These are phyloP conservation scores for Parambassis ranga DNA, from an alignment of 2,797 vertebrate species.

Conservation along the genomic window DNA sequence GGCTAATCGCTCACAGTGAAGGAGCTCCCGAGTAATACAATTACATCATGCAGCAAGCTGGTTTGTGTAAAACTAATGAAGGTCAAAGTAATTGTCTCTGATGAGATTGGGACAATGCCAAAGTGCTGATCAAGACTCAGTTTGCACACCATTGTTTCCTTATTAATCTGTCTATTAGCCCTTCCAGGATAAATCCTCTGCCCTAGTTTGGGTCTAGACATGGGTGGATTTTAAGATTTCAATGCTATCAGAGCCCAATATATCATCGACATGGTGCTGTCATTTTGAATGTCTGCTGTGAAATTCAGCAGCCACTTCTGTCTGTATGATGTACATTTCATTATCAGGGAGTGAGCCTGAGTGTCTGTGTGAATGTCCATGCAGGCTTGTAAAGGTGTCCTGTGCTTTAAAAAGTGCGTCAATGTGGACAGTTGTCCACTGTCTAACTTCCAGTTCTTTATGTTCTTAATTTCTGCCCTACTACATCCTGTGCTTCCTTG, in stretches of 20 bases:
- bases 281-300: too few relatives aligned
- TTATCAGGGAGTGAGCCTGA: too few relatives aligned
- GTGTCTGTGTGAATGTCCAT: too few relatives aligned
- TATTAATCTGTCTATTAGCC: background rate
- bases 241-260: too few relatives aligned
- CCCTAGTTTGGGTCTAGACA: background rate
- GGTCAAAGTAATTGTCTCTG: conserved; percentile 44
- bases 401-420: too few relatives aligned
- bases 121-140: conserved; percentile 9
- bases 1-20: conserved; percentile 42
- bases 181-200: background rate
- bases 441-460: too few relatives aligned
- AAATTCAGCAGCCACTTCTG: too few relatives aligned
- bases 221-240: background rate
- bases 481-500: background rate
- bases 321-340: too few relatives aligned
- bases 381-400: too few relatives aligned
- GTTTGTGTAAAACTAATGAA: conserved; percentile 47
- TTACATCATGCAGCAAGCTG: conserved; percentile 45
- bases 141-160: conserved; percentile 1
- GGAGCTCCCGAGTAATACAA: conserved; percentile 37
- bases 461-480: background rate
- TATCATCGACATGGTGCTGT: too few relatives aligned
- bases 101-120: conserved; percentile 6
- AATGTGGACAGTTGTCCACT: too few relatives aligned